A percentile compares a stretch with the other conserved stretches of the same genome.
Evolutionary conservation across 2,113 vertebrate genomes (phyloP).

Genomic region (Pelecanus crispus): DNA sequence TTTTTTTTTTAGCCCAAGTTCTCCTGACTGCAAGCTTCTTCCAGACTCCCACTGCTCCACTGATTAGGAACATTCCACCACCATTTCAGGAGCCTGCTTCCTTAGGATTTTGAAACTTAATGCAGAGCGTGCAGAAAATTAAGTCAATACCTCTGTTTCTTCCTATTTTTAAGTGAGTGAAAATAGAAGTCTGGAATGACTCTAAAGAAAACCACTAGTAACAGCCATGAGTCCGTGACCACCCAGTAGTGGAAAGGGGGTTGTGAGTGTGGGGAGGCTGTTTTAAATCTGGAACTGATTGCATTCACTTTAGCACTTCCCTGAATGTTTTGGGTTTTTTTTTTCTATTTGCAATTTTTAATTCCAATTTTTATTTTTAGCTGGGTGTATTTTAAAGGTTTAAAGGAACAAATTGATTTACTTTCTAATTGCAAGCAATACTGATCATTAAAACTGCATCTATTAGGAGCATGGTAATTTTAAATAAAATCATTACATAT

Average conservation of each 20-base stretch:
- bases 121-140: slow-evolving; percentile 14
- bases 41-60: neutral
- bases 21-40: neutral
- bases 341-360: neutral
- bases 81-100: neutral
- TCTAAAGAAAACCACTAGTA: slow-evolving; percentile 20
- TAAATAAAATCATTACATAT: neutral
- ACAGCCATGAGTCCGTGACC: neutral
- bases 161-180: slow-evolving; percentile 39
- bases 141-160: slow-evolving; percentile 30
- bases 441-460: neutral
- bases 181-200: slow-evolving; percentile 40
- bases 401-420: neutral
- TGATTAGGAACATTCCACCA: neutral
- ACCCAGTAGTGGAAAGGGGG: slow-evolving; percentile 30
- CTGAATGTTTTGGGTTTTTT: neutral
- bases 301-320: neutral
- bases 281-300: slow-evolving; percentile 43
- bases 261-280: neutral
- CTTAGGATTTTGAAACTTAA: neutral
- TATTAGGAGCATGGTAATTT: neutral
- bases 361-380: slow-evolving; percentile 42
- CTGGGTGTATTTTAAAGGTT: neutral
- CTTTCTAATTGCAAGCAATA: neutral
- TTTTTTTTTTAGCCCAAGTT: neutral